Evolutionary conservation across 1,140 invertebrate species (phyloP).

Genomic region (Drosophila miranda): DNA sequence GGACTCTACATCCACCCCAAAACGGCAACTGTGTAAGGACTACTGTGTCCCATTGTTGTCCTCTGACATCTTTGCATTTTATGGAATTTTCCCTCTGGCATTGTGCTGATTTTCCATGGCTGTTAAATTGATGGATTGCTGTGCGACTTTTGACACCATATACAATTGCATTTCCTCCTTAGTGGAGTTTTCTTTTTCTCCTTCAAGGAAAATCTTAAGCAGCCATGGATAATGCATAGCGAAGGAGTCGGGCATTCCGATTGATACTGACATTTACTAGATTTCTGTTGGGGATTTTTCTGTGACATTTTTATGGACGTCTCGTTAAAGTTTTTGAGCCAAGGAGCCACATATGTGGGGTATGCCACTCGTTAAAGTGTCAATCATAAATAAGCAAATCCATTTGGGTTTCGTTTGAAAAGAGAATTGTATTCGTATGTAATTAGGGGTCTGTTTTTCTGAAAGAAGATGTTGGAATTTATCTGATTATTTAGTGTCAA

Average conservation of each 20-base stretch:
- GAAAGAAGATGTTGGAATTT: not conserved
- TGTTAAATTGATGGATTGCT: constrained; percentile 79
- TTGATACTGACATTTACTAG: constrained; percentile 39
- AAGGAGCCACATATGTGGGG: constrained; percentile 35
- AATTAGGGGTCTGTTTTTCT: not conserved
- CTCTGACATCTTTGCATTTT: constrained; percentile 56
- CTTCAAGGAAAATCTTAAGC: constrained; percentile 42
- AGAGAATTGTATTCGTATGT: not conserved
- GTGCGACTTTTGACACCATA: constrained; percentile 74
- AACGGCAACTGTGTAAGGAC: constrained; percentile 22
- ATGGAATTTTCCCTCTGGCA: constrained; percentile 61
- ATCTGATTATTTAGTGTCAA: too few relatives aligned
- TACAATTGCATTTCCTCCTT: constrained; percentile 55
- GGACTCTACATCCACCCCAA: constrained; percentile 41
- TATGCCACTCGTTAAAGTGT: constrained; percentile 17
- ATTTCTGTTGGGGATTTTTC: constrained; percentile 6
- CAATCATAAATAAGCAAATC: constrained; percentile 28
- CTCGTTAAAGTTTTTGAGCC: constrained; percentile 16
- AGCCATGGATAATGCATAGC: constrained; percentile 48
- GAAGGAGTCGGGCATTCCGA: constrained; percentile 18
- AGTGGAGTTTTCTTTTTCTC: constrained; percentile 25
- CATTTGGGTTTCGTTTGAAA: not conserved
- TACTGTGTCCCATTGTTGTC: constrained; percentile 56
- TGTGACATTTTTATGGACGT: constrained; percentile 43
- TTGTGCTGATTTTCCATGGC: constrained; percentile 70